Base-by-base conservation (phyloP, 2,888 invertebrate genomes). In the Agapetus fuscipes region DNA sequence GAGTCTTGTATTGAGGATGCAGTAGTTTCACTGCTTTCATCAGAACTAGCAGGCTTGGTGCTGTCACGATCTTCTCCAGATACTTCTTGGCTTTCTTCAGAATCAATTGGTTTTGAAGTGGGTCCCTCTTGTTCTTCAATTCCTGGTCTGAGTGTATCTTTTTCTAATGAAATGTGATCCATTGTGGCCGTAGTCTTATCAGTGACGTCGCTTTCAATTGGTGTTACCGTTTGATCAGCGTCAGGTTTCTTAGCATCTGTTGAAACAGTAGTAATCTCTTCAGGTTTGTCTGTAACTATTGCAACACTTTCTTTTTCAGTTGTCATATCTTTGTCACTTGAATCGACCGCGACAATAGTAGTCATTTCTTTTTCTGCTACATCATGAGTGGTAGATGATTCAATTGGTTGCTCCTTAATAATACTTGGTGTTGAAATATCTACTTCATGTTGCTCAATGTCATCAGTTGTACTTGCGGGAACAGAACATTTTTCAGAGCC, bases 1-100 rank as follows among this genome's bases (percentile, higher is more conserved):
- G 45, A 44, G 27, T 11, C 24, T 41, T 48, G 48, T 5, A 33
- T 26, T 16, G 49, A 37, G 37, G 34, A 41, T 14, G 29, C 38
- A 30, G 42, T 48, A 15, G 38, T 37, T 15, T 43, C 43, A 42
- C 34, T 48, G 13, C 39, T 16, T 34, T 41, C 39, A 35, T 45
- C 40, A 20, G 20, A 20, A 4, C 9, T 9, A 20, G 20, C 9
- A 9, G 20, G 9, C 9, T 20, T 9, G 9, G 4, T 6, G 9
- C 5, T 6, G 17, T 42, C 41, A 16, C 13, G 30, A 38, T 49
- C 35, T 28, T 29, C 31, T 40, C 39, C 48, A 28, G 25, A 20
- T 6, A 20, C 20, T 20, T 20, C 41, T 30, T 51, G 28, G 30
- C 41, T 29, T n/a, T 47, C 38, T 33, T 45, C 42, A 12, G 28